Evolutionary conservation across 2,797 vertebrate genomes (phyloP), one percentile per base, ranked within the genome.

Genomic region (Phrynocephalus vlangalii): DNA sequence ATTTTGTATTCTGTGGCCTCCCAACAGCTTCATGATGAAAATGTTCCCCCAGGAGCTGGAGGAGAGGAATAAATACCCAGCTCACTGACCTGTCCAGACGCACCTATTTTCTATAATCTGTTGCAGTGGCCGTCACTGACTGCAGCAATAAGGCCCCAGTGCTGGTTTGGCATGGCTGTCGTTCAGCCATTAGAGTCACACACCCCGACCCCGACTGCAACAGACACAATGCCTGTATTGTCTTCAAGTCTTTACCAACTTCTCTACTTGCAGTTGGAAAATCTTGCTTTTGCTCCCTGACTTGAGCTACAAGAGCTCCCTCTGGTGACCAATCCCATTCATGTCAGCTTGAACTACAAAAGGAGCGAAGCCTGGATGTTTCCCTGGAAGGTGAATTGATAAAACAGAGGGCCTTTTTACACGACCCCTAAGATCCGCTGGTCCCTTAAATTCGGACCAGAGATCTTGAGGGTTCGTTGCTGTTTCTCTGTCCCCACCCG

Each of bases 221-320:
- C 20, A 16, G 50, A 87, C 28, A 52, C 15, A 26, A 1, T 38
- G 22, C 13, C 72, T 44, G 16, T 10, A n/a, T 2, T n/a, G 63
- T 24, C 24, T 66, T 20, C 50, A 63, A 20, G 60, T 8, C 11
- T 22, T 38, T 16, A 1, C 38, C 60, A 44, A 20, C 48, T 15
- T 13, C 60, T 48, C n/a, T 50, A 33, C 30, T 26, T 30, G 18
- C 6, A n/a, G 60, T 44, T 15, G 73, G 20, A 52, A 56, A 50
- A 48, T 71, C 50, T 87, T 10, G 28, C 9, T 48, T 79, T 79
- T 33, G 18, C 30, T 30, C 26, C 28, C 68, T 20, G n/a, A 38
- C 73, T 83, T 77, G 22, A 22, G 56, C 44, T 85, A n/a, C 83
- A 81, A 81, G 70, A 81, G 83, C 56, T 33, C 87, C 87, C 83